Base-by-base conservation (phyloP, 1,140 invertebrate species). In the Drosophila novamexicana region DNA sequence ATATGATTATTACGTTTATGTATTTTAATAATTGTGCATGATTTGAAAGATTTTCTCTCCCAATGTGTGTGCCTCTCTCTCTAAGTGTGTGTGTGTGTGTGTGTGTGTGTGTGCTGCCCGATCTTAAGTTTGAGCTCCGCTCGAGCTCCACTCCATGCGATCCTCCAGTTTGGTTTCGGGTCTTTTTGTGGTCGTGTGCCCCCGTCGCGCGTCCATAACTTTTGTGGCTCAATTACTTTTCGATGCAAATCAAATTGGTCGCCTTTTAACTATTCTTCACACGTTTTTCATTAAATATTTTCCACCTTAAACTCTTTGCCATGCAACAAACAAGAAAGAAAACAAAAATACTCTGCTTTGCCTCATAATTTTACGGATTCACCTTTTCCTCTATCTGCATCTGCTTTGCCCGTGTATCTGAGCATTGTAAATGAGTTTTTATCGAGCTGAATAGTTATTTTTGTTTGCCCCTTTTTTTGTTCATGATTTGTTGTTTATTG, bases 1-100 rank as follows among this genome's bases (percentile, higher is more conserved):
- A 88, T 88, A 89, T 78, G 84, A 89, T 89, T 88, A 88, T 88
- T 90, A 90, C 79, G 79, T 83, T 91, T 80, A 90, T 90, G 81
- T 86, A 89, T 89, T 90, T 91, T 90, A 90, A 91, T 91, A 91
- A 91, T 91, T 91, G 83, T 91, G 86, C 88, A 91, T 91, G 90
- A 91, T 91, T 90, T 80, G 82, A 56, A 75, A 82, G 71, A 86
- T 91, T 91, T 84, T 76, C 67, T 68, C 59, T 67, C 8, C 47
- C 22, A 29, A 22, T 63, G 8, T 7, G 22, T 29, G 22, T 29
- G 22, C 32, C 7, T 7, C 22, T 32, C 52, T 29, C 16, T 45
- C 32, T 54, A 40, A 7, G 9, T 40, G 18, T 42, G 2, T 29
- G 52, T 36, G 50, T 65, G 58, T 65, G 22, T 42, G 12, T 32